Base-by-base conservation (phyloP, 2,888 invertebrate genomes). In the Tiliacea citrago region DNA sequence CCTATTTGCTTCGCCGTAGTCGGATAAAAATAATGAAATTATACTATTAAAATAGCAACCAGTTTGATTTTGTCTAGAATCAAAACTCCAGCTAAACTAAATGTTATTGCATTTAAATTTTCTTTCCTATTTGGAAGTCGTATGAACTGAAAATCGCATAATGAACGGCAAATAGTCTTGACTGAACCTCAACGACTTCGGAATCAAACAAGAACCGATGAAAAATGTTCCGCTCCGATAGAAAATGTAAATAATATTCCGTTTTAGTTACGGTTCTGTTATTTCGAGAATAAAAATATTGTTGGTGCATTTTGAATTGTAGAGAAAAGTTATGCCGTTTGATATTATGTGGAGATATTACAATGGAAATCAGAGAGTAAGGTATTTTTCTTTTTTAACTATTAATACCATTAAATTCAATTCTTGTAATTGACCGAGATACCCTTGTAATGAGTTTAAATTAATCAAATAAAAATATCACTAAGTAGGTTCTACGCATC, bases 201-300 rank as follows among this genome's bases (percentile, higher is more conserved):
- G 42, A 66, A 57, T 68, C 68, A 68, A 72, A 69, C 61, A 16
- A 72, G 68, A 66, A 47, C 18, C 24, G 57, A 68, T 61, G 60
- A 69, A 67, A 73, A 70, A 73, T 47, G n/a, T 65, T 67, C 47
- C 39, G 55, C 24, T 21, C 6, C 42, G 49, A 67, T 55, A 68
- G n/a, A 60, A 63, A 77, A 82, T 79, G 42, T 68, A 53, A 82
- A 81, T 70, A 68, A 42, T 47, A 61, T 65, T n/a, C 39, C 13
- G 12, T 65, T 74, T 79, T 68, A 79, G 68, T 71, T 65, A 53
- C 13, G n/a, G 24, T 21, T 51, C 18, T n/a, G 21, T 42, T 68
- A 55, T 62, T 45, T 39, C 0, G 2, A 58, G 58, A 53, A 68
- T 63, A 65, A 67, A 65, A 67, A 67, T 51, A 79, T 39, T 35